Base-by-base conservation (phyloP, 2,888 invertebrate genomes). In the Coleophora flavipennella region DNA sequence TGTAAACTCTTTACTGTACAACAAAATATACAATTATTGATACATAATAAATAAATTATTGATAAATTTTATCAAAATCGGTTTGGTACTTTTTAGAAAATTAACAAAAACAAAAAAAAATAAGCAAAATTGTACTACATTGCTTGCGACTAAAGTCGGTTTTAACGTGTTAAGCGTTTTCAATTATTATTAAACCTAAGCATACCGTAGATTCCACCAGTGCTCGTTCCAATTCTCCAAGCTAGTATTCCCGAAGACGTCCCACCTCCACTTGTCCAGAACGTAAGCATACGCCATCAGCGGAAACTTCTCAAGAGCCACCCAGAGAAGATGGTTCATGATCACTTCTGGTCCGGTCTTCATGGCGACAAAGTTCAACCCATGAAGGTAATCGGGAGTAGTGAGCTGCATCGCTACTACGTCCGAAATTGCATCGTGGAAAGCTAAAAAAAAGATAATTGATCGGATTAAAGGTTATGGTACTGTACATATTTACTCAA, bases 361-460 rank as follows among this genome's bases (percentile, higher is more conserved):
- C 13, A 69, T 65, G 31, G 74, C 65, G 26, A 79, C 59, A 31
- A 86, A 58, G 48, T 73, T 74, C 50, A 87, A 62, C 44, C 67
- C 75, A 42, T 71, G 60, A 39, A 88, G 59, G 55, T 87, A 81
- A 25, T 77, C 64, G 0, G 87, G 87, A 10, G 84, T 79, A n/a
- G 83, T 76, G 33, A 88, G 70, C 33, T 89, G 89, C 12, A 89
- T 62, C 6, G 89, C 87, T 9, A 89, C 80, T 13, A 88, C 86
- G 49, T 89, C 89, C 0, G 90, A 89, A 37, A 90, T 76, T 25
- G 89, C 89, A 59, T 89, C 89, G 59, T 89, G 89, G 54, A 90
- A 89, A 46, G 88, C 89, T 86, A 65, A 10, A 55, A 62, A 35
- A 35, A 14, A 26, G 25, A 20, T 14, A 27, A 34, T 20, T 13